Base-by-base conservation (phyloP, 1,140 invertebrate species). In the Drosophila azteca region DNA sequence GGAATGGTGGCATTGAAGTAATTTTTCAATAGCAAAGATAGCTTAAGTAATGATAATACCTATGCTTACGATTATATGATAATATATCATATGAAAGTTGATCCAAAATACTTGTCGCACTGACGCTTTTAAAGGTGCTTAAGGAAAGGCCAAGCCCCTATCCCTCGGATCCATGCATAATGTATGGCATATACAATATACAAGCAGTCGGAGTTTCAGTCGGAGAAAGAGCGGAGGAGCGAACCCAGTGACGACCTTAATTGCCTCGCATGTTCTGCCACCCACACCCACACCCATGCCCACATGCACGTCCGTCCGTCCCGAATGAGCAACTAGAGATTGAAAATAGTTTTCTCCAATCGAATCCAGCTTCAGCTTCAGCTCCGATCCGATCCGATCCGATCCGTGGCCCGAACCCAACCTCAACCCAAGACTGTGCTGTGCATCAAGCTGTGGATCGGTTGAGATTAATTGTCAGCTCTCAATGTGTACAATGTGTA, bases 401-500 rank as follows among this genome's bases (percentile, higher is more conserved):
- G 7, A 31, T 35, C 2, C 17, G 17, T 20, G 17, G 17, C 17
- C 17, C 17, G 17, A 20, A 20, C 17, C 17, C 17, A 20, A 20
- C 17, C 17, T 20, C 17, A 55, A 79, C 71, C 6, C 7, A 31
- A 31, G 8, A 29, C 29, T 29, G 6, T 26, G 24, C 26, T 29
- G 57, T 48, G 54, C 61, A 11, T 74, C 62, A 9, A 35, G 31
- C 31, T 11, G 73, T 82, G 74, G 58, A 73, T 68, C 62, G 60
- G 79, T 39, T 73, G 62, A 83, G 79, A 82, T 84, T 82, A 82
- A 82, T 82, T 79, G 70, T 79, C 65, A 71, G 75, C 80, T 82
- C 83, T 76, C 70, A 65, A 57, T 39, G 35, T 11, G 11, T 35
- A 3, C 9, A n/a, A n/a, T n/a, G 35, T 4, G 11, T 35, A 3